Evolutionary conservation across 2,888 invertebrate genomes (phyloP).

Genomic region (Leptopterna dolabrata): DNA sequence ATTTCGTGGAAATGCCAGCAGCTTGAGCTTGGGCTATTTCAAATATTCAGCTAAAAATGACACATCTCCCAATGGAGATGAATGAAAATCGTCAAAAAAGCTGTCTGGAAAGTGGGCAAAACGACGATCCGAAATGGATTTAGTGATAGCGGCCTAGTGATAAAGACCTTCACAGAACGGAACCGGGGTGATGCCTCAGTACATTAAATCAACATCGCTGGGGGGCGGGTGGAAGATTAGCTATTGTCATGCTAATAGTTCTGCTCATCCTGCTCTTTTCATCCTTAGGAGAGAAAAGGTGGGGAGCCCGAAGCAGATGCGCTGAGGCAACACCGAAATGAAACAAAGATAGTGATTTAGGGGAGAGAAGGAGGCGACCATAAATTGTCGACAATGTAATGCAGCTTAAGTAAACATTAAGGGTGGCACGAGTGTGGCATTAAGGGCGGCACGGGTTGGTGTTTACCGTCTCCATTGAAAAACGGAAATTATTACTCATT

Average conservation of each 20-base stretch:
- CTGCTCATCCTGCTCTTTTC: neutral
- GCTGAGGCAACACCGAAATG: neutral
- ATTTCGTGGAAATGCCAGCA: no score
- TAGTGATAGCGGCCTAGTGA: neutral
- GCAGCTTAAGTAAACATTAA: conserved; percentile 36
- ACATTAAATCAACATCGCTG: neutral
- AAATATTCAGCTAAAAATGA: neutral
- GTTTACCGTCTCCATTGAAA: neutral
- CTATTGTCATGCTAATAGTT: conserved; percentile 6
- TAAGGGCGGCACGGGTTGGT: neutral
- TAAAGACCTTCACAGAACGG: neutral
- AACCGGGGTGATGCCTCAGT: neutral
- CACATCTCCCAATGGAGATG: neutral
- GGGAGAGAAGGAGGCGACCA: conserved; percentile 1
- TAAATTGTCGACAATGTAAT: conserved; percentile 42
- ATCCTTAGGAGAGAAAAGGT: neutral
- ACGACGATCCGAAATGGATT: neutral
- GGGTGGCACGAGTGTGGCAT: neutral
- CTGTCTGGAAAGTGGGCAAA: neutral
- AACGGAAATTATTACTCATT: neutral
- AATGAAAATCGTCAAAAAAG: neutral
- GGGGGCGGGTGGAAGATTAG: neutral
- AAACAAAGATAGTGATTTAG: conserved; percentile 35
- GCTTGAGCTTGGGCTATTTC: no score
- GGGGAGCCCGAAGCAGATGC: neutral